These are phyloP conservation scores for Lophotis ruficrista DNA, from an alignment of 2,113 vertebrate species.

Conservation along the genomic window DNA sequence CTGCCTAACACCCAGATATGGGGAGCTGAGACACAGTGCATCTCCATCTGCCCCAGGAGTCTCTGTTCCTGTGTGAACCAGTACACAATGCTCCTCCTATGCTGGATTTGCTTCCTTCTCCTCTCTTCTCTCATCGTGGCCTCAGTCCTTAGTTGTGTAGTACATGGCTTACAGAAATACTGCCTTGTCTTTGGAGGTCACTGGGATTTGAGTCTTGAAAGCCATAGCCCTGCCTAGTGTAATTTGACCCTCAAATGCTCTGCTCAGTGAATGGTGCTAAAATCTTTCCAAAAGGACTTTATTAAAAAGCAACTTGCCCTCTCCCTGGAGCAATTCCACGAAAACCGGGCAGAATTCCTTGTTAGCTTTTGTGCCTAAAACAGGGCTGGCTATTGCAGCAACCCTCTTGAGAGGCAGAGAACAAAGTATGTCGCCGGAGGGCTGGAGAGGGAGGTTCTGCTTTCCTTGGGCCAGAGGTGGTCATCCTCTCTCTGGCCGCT, in stretches of 20 bases:
- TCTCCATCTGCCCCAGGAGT: background rate
- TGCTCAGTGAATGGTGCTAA: background rate
- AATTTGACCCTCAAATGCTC: background rate
- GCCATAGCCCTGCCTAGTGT: background rate
- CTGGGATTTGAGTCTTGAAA: background rate
- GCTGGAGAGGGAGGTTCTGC: background rate
- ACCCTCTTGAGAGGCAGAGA: background rate
- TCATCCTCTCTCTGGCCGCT: no score
- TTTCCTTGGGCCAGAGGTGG: background rate
- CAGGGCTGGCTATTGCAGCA: background rate
- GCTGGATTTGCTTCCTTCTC: background rate
- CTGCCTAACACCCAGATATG: background rate
- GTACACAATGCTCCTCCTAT: background rate
- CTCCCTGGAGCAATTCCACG: background rate
- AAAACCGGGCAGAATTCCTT: background rate
- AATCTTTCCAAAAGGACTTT: background rate
- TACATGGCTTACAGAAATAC: background rate
- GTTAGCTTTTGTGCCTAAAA: background rate
- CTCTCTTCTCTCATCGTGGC: background rate
- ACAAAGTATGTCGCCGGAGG: accelerated
- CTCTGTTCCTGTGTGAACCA: background rate
- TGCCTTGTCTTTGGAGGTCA: background rate
- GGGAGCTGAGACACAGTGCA: accelerated
- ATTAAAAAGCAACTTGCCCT: background rate
- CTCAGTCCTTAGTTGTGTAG: background rate